Evolutionary conservation across 2,888 invertebrate species (phyloP).

Genomic region (Coremacera marginata): DNA sequence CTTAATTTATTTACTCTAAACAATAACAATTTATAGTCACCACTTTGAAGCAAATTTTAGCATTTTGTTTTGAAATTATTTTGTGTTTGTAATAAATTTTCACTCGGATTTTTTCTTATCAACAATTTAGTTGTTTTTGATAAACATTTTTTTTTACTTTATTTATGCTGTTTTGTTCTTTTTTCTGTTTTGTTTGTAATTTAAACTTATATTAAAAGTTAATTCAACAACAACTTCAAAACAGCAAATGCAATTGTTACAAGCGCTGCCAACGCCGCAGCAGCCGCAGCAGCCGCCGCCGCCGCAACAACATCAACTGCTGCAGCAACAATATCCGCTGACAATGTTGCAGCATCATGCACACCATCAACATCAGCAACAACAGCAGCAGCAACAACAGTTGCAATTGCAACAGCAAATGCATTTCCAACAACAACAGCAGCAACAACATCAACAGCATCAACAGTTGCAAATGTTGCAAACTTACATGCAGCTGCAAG

Average conservation of each 20-base stretch:
- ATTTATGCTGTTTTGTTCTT: conserved; percentile 11
- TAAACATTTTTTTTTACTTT: conserved; percentile 25
- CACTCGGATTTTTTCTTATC: neutral
- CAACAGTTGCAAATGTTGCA: conserved; percentile 66
- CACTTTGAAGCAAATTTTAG: neutral
- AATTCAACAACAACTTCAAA: conserved; percentile 59
- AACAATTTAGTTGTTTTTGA: conserved; percentile 12
- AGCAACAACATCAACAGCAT: conserved; percentile 62
- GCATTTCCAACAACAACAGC: conserved; percentile 56
- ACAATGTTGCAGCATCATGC: conserved; percentile 38
- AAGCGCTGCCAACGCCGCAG: conserved; percentile 61
- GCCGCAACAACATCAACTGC: conserved; percentile 45
- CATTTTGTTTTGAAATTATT: neutral
- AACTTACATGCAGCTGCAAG: conserved; percentile 66
- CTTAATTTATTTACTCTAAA: too few relatives aligned
- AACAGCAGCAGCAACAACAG: conserved; percentile 50
- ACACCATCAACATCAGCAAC: conserved; percentile 50
- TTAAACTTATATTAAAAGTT: conserved; percentile 43
- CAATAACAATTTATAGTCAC: neutral
- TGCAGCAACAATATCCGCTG: conserved; percentile 49
- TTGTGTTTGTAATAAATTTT: neutral
- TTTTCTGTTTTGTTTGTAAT: too few relatives aligned
- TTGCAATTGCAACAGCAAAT: conserved; percentile 51
- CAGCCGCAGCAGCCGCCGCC: conserved; percentile 55
- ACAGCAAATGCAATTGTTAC: conserved; percentile 70